A percentile compares a stretch with the other conserved stretches of the same genome.
Conservation (phyloP, 2,888 invertebrate species). For the Clepsis dumicolana region DNA sequence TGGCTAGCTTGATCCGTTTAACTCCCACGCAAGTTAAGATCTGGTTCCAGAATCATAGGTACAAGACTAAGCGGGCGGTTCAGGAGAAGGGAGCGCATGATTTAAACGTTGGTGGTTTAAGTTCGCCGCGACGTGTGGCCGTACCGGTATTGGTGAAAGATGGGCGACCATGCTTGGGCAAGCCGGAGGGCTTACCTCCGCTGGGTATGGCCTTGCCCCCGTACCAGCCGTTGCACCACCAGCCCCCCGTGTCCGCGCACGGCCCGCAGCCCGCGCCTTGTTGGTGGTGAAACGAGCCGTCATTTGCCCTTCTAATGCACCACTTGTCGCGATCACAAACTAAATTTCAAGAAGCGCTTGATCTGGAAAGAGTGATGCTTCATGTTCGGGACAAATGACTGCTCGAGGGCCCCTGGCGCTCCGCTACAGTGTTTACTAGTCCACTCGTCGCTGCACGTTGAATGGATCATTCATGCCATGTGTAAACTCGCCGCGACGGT, state of each 20-base stretch:
- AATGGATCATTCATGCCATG: slow-evolving; percentile 27
- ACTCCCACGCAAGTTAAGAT: slow-evolving; percentile 99
- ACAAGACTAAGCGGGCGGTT: slow-evolving; percentile 99
- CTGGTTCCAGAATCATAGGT: slow-evolving; percentile 99
- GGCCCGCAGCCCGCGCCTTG: slow-evolving; percentile 76
- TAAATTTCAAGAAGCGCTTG: background rate
- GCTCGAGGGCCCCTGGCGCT: background rate
- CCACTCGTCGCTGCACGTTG: slow-evolving; percentile 53
- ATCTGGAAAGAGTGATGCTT: background rate
- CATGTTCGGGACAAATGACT: background rate
- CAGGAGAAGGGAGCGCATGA: slow-evolving; percentile 95
- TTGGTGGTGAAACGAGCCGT: slow-evolving; percentile 82
- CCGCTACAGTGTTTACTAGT: slow-evolving; percentile 70
- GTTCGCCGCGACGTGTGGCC: slow-evolving; percentile 96
- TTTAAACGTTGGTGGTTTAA: slow-evolving; percentile 88
- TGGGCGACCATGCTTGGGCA: slow-evolving; percentile 94
- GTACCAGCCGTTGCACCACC: slow-evolving; percentile 79
- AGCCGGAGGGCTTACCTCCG: slow-evolving; percentile 82
- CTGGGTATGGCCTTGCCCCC: slow-evolving; percentile 82
- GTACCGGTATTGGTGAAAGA: slow-evolving; percentile 98
- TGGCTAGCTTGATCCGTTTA: slow-evolving; percentile 96
- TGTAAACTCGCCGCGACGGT: slow-evolving; percentile 44
- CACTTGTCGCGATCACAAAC: background rate
- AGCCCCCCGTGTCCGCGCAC: slow-evolving; percentile 71
- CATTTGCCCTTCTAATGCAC: slow-evolving; percentile 41